Evolutionary conservation across 2,797 vertebrate genomes (phyloP).

Genomic region (Sparidentex hasta): DNA sequence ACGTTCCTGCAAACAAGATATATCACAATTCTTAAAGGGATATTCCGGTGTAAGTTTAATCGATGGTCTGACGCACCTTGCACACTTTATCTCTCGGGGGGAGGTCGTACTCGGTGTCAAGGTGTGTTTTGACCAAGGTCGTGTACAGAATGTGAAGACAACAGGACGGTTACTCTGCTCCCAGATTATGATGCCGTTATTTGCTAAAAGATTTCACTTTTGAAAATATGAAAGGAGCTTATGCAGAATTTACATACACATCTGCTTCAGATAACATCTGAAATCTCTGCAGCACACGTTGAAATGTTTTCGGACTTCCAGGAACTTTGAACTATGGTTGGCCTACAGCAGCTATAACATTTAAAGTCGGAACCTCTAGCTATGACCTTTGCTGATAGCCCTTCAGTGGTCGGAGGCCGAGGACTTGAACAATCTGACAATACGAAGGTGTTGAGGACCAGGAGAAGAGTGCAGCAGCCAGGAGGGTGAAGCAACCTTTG

Average conservation of each 20-base stretch:
- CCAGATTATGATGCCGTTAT: too few relatives aligned
- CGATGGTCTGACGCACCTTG: too few relatives aligned
- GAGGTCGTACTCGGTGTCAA: too few relatives aligned
- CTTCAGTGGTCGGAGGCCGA: not conserved
- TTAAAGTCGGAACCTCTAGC: constrained; percentile 29
- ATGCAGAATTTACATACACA: not conserved
- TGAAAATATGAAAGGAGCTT: not conserved
- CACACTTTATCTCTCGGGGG: too few relatives aligned
- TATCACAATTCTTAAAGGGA: too few relatives aligned
- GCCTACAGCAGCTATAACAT: constrained; percentile 17
- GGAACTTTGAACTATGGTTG: not conserved
- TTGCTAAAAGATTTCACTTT: not conserved
- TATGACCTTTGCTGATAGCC: constrained; percentile 42
- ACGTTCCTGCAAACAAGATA: too few relatives aligned
- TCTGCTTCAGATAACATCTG: not conserved
- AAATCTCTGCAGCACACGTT: not conserved
- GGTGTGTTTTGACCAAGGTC: too few relatives aligned
- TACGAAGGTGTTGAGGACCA: not conserved
- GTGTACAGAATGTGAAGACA: too few relatives aligned
- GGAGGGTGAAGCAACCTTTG: constrained; percentile 31
- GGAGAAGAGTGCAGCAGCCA: constrained; percentile 8
- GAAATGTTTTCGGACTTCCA: not conserved
- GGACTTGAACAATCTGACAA: constrained; percentile 10
- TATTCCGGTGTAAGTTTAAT: too few relatives aligned
- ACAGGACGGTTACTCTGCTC: too few relatives aligned